Conservation (phyloP, 2,888 invertebrate species). For the Eupithecia centaureata region DNA sequence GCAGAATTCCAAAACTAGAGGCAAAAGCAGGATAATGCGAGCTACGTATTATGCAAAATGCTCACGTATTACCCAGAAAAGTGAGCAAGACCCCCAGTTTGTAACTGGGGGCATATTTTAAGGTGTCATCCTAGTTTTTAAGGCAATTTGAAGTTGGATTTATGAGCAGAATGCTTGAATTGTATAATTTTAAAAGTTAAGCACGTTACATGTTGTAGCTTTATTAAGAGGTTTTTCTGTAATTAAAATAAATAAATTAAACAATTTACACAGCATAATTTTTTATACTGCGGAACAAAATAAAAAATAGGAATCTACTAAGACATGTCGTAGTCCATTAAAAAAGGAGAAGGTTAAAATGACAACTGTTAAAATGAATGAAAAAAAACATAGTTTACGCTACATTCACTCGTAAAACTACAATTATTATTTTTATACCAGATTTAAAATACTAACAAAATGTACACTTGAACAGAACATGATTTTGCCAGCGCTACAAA, state of each 20-base stretch:
- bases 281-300: neutral
- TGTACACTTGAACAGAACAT: neutral
- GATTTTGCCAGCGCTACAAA: neutral
- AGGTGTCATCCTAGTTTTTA: conserved; percentile 45
- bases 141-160: conserved; percentile 33
- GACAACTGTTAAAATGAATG: neutral
- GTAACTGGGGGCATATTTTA: conserved; percentile 53
- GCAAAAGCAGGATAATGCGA: conserved; percentile 56
- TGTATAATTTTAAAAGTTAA: conserved; percentile 10
- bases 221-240: neutral
- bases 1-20: conserved; percentile 58
- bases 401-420: too few relatives aligned
- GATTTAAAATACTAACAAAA: too few relatives aligned
- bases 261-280: neutral
- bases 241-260: neutral
- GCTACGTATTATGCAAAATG: conserved; percentile 59
- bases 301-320: neutral
- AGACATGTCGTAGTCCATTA: neutral
- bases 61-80: conserved; percentile 55
- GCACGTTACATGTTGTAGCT: neutral
- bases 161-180: conserved; percentile 27
- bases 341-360: neutral
- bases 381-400: neutral
- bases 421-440: too few relatives aligned
- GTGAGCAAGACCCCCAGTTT: conserved; percentile 47